A percentile compares a stretch with the other conserved stretches of the same genome.
Evolutionary conservation across 2,797 vertebrate genomes (phyloP).

Genomic region (Phataginus tricuspis): DNA sequence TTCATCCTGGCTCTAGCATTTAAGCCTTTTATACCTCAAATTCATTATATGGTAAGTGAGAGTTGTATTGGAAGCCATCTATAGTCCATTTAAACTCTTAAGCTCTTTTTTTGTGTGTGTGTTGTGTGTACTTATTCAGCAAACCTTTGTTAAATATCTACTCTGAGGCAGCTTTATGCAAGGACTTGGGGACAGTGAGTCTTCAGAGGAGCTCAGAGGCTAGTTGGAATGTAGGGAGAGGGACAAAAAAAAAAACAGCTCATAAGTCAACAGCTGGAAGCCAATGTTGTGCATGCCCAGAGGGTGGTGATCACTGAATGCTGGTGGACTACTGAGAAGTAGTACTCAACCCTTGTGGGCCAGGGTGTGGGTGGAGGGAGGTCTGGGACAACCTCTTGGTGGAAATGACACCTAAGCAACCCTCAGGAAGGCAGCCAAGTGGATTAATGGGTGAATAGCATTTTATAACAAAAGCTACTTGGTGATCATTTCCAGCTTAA

Average conservation of each 20-base stretch:
- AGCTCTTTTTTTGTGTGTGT: neutral
- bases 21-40: neutral
- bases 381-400: neutral
- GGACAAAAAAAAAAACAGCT: neutral
- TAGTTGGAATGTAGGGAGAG: neutral
- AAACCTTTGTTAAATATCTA: neutral
- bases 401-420: neutral
- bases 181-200: neutral
- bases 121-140: neutral
- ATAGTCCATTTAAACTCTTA: neutral
- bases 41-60: neutral
- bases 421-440: neutral
- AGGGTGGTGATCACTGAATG: neutral
- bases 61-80: neutral
- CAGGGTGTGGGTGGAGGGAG: no score
- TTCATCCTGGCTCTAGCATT: neutral
- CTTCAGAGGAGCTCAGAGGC: neutral
- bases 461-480: constrained; percentile 38
- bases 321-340: neutral
- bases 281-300: neutral
- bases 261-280: neutral
- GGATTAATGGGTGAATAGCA: neutral
- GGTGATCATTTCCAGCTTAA: neutral
- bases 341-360: neutral
- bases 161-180: neutral